Base-by-base conservation (phyloP, 2,797 vertebrate species). In the Todus mexicanus region DNA sequence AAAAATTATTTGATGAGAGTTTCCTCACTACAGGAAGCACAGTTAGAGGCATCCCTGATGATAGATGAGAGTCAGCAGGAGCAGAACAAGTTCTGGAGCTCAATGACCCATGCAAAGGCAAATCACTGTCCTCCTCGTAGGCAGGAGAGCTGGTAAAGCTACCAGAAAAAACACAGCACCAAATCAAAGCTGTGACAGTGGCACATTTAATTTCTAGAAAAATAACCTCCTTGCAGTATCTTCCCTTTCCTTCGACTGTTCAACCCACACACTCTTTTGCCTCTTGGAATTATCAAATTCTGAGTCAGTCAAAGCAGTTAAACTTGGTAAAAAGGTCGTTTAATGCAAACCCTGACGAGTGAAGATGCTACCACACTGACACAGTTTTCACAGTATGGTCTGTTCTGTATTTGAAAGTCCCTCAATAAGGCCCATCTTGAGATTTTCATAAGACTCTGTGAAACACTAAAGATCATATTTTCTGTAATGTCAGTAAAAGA, bases 1-100 rank as follows among this genome's bases (percentile, higher is more conserved):
- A 92, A 69, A 94, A 95, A 86, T 78, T 73, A 95, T 92, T 89
- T 85, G 33, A 95, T 89, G 92, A 89, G 56, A 94, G 94, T 86
- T 89, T 95, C 89, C 90, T 93, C 86, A 94, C 95, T 79, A 71
- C 80, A 83, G 96, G 95, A 94, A 95, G 84, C 94, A 96, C 87
- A 64, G 94, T 96, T 65, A 94, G 94, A 85, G 93, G 91, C 91
- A 94, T 94, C 48, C 64, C 63, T 82, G 72, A 77, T 92, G 92
- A 96, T 70, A 85, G 93, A 91, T 95, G 66, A 85, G 73, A 90
- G 76, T 77, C 88, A 91, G 93, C 84, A 88, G 88, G 83, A 91
- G 84, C 82, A 65, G 96, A 84, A 79, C 68, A 95, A 89, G 92
- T 85, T 81, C 91, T 95, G 51, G 85, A 90, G 83, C 20, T 73